Evolutionary conservation across 2,113 vertebrate genomes (phyloP), one percentile per base, ranked within the genome.

Genomic region (Arizona elegans): DNA sequence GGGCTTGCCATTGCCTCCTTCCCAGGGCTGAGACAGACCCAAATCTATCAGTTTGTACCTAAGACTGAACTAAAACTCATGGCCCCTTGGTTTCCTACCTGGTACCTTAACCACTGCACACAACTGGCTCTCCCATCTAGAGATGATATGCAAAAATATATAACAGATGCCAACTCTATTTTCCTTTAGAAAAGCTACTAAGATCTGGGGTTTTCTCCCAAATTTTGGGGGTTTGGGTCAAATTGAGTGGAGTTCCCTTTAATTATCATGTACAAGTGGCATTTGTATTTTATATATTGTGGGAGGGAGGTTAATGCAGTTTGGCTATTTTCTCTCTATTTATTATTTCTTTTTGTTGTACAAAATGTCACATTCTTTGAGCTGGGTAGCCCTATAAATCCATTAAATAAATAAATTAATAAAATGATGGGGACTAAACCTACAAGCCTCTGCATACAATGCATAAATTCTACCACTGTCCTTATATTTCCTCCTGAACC

Each of bases 401-500:
- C n/a, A 75, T 75, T 38, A 38, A 17, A 75, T 75, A 17, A 75
- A 75, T 75, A 7, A 70, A 70, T 17, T 70, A 70, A 70, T 70
- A 70, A 70, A 70, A 70, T 70, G 29, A 70, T 70, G 65, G 29
- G 13, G 12, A n/a, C 29, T 70, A 33, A 33, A 17, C 6, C n/a
- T 75, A 33, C 13, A 17, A 75, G 26, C 62, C 26, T 65, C 26
- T 29, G 5, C 65, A 33, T 75, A 33, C 5, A 75, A 33, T 75
- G n/a, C 65, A 75, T 75, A 75, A 75, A 75, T 75, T 90, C 24
- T 50, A 47, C 29, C 53, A 55, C 56, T 50, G 13, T 26, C 3
- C 23, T 47, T 65, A 38, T 29, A 21, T 26, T 62, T 13, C 10
- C 19, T 15, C 54, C 38, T n/a, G 59, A 96, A 94, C 95, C 93